These are phyloP conservation scores for Rachycentron canadum DNA, from an alignment of 2,797 vertebrate genomes.

Conservation along the genomic window DNA sequence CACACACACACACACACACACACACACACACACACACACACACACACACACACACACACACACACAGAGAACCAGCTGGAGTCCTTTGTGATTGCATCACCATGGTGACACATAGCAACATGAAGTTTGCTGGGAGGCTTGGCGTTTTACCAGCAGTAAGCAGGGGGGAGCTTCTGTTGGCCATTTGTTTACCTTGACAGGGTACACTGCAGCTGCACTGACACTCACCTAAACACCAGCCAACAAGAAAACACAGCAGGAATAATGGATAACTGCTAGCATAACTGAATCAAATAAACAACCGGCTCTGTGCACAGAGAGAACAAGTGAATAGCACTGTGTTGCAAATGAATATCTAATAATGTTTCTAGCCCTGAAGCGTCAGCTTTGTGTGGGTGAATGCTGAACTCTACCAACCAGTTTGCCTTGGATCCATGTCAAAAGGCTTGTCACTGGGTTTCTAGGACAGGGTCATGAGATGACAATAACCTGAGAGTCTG, in stretches of 20 bases:
- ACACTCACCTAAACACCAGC: constrained; percentile 46
- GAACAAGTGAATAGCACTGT: constrained; percentile 4
- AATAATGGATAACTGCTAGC: constrained; percentile 14
- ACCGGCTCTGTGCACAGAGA: not conserved
- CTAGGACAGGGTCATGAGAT: constrained; percentile 37
- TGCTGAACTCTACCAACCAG: constrained; percentile 72
- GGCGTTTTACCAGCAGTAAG: constrained; percentile 64
- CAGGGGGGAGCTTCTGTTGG: constrained; percentile 61
- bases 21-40: constrained; percentile 43
- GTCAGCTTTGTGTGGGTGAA: constrained; percentile 52
- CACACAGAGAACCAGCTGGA: constrained; percentile 78
- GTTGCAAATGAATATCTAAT: constrained; percentile 48
- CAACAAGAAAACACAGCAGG: constrained; percentile 40
- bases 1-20: constrained; percentile 43
- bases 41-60: constrained; percentile 44
- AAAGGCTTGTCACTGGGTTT: constrained; percentile 57
- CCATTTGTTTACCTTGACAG: constrained; percentile 76
- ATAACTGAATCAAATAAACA: constrained; percentile 33
- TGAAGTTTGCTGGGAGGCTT: constrained; percentile 72
- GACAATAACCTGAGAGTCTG: constrained; percentile 56
- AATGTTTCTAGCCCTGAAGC: constrained; percentile 41
- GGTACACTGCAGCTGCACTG: constrained; percentile 66
- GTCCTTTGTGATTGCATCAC: constrained; percentile 82
- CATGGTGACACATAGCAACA: constrained; percentile 80
- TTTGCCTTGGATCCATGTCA: constrained; percentile 61